Base-by-base conservation (phyloP, 1,140 invertebrate genomes). In the Halesus radiatus region DNA sequence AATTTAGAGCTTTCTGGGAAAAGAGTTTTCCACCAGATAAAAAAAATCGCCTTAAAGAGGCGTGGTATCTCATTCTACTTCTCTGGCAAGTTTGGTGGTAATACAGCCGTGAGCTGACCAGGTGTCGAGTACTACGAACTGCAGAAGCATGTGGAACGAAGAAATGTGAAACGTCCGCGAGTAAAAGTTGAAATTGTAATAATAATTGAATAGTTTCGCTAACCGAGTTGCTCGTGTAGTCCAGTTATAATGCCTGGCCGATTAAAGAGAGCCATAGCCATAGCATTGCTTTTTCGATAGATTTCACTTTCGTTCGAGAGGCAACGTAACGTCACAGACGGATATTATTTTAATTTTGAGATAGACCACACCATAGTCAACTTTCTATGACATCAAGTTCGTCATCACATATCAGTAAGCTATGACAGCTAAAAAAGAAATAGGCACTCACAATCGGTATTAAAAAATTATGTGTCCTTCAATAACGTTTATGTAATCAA, bases 151-250 rank as follows among this genome's bases (percentile, higher is more conserved):
- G n/a, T 45, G 66, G 37, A 50, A 70, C 37, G 66, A 53, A 81
- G 74, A 81, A 81, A 81, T 77, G 80, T 72, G 80, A 81, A 81
- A 77, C 75, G 74, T 20, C 15, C 16, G 7, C 53, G 53, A 77
- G 80, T 81, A 81, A 81, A 81, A 81, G 80, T 81, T 76, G 74
- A 45, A 72, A 81, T 74, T 76, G 72, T 76, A 80, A 72, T 76
- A 54, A 70, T 76, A 53, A 58, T 76, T 80, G 52, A 53, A 54
- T 54, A 76, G 75, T 77, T 81, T 81, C 80, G 80, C 80, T n/a
- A 77, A 70, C 72, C 37, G 73, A 75, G 32, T 7, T 54, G 70
- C 26, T 50, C 29, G 72, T 6, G 56, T 37, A 76, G 56, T 80
- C 72, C 73, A 76, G 58, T 76, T 76, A 76, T 52, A 80, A 80